A percentile compares a stretch with the other conserved stretches of the same genome.
Conservation (phyloP, 2,113 vertebrate genomes). For the Lasiurus borealis region DNA sequence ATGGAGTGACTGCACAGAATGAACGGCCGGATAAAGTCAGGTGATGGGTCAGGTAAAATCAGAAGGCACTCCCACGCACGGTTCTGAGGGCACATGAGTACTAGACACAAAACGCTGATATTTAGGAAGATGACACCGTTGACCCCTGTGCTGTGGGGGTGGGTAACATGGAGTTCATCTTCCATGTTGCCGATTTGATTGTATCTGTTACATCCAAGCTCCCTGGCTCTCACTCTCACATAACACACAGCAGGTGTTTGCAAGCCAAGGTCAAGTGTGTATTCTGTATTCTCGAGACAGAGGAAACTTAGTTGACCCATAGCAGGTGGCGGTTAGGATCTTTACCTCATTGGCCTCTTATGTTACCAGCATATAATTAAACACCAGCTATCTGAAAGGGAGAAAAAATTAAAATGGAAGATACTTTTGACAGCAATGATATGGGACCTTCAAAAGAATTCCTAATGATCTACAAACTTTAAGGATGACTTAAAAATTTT, state of each 20-base stretch:
- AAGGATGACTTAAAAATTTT: not conserved
- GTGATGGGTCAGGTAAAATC: not conserved
- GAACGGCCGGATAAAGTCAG: not conserved
- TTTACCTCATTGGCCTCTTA: not conserved
- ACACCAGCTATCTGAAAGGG: not conserved
- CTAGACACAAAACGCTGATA: accelerated
- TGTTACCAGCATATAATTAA: not conserved
- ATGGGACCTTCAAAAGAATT: conserved; percentile 39
- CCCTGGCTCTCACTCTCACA: not conserved
- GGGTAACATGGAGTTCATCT: not conserved
- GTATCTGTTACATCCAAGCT: not conserved
- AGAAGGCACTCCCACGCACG: not conserved
- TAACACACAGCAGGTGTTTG: conserved; percentile 40
- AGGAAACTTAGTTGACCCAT: not conserved
- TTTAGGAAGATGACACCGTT: not conserved
- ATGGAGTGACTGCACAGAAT: too few relatives aligned
- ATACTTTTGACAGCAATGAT: not conserved
- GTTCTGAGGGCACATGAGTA: not conserved
- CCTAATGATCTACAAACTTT: not conserved
- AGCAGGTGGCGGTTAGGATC: not conserved
- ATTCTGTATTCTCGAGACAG: not conserved
- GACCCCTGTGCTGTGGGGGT: not conserved
- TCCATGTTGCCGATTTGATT: not conserved
- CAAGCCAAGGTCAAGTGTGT: not conserved
- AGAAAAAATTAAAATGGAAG: not conserved